Evolutionary conservation across 2,888 invertebrate genomes (phyloP), one percentile per base, ranked within the genome.

Genomic region (Shargacucullia verbasci): DNA sequence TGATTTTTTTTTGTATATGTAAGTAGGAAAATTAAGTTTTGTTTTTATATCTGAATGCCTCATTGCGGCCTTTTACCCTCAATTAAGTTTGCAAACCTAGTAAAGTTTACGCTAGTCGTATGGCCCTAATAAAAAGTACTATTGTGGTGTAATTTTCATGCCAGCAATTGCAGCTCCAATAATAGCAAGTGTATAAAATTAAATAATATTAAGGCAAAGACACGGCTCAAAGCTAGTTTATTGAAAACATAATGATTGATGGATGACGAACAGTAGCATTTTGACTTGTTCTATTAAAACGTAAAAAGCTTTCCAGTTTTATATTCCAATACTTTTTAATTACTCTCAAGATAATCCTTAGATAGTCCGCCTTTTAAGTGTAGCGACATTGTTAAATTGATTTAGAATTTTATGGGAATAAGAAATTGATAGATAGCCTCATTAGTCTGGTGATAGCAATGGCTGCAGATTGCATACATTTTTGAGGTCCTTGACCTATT

Each of bases 181-280:
- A n/a, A n/a, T n/a, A n/a, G n/a, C n/a, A n/a, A n/a, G n/a, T n/a
- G n/a, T n/a, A n/a, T n/a, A n/a, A n/a, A n/a, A n/a, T n/a, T n/a
- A n/a, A n/a, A n/a, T n/a, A n/a, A n/a, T n/a, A n/a, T n/a, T n/a
- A n/a, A n/a, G n/a, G n/a, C n/a, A n/a, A n/a, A n/a, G n/a, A n/a
- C n/a, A n/a, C n/a, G n/a, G n/a, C n/a, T n/a, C n/a, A n/a, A n/a
- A n/a, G n/a, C n/a, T n/a, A n/a, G n/a, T n/a, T n/a, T 45, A 47
- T 67, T 66, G 48, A 39, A 53, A 78, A 57, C 73, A 69, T 71
- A 77, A 79, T 80, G 81, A 81, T 81, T 80, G 70, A 75, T 75
- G 48, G 46, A 60, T 50, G 58, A 64, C 56, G 50, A 57, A 74
- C 78, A 57, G 78, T 77, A 77, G 71, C 75, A 59, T 77, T 67